Conservation (phyloP, 2,113 vertebrate genomes). For the Clupea harengus region DNA sequence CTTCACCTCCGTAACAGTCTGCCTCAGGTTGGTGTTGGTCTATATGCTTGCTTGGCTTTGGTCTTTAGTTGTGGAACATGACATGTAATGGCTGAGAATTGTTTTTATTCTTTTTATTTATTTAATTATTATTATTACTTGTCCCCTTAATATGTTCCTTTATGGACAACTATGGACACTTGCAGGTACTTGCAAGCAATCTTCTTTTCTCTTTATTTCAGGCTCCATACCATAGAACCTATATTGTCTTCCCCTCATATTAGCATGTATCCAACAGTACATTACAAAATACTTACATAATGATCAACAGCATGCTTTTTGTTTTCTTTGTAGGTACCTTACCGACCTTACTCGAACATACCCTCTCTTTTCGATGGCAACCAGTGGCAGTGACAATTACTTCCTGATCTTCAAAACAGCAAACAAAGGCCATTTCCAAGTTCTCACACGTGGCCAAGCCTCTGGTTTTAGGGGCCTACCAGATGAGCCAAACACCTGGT, state of each 20-base stretch:
- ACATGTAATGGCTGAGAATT: too few species aligned
- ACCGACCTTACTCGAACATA: background rate
- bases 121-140: too few species aligned
- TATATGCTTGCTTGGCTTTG: too few species aligned
- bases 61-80: too few species aligned
- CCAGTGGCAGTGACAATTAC: background rate
- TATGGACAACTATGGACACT: too few species aligned
- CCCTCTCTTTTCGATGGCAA: background rate
- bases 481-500: conserved; percentile 37
- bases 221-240: too few species aligned
- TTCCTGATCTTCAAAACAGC: background rate
- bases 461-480: background rate
- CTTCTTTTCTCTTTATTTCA: too few species aligned
- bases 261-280: too few species aligned
- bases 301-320: background rate
- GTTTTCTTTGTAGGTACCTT: background rate
- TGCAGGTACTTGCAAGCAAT: too few species aligned
- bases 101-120: background rate
- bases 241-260: too few species aligned
- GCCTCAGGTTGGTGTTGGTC: conserved; percentile 53
- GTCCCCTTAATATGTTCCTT: too few species aligned
- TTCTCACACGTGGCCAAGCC: background rate
- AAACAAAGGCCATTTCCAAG: background rate
- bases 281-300: too few species aligned
- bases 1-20: conserved; percentile 48